These are phyloP conservation scores for Drosophila seguyi DNA, from an alignment of 1,140 invertebrate species.

Conservation along the genomic window DNA sequence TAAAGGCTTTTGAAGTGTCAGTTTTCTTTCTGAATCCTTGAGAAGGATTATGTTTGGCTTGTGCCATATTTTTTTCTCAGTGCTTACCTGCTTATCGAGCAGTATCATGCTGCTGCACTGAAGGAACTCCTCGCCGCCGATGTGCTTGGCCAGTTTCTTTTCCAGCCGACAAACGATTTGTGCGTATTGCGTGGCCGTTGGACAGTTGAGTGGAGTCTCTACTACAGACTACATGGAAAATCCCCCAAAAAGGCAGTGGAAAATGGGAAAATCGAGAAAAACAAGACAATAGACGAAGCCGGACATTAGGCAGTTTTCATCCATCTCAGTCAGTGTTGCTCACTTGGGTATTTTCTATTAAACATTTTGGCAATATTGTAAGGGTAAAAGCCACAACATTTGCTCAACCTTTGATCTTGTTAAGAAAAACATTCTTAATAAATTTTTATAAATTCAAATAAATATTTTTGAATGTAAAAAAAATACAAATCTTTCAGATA, in stretches of 20 bases:
- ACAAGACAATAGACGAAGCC: constrained; percentile 19
- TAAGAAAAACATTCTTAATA: too few species aligned
- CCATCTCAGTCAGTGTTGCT: neutral
- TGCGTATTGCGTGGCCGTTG: constrained; percentile 81
- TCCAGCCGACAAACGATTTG: constrained; percentile 83
- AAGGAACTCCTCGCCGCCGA: constrained; percentile 82
- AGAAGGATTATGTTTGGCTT: too few species aligned
- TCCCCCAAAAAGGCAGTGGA: constrained; percentile 10
- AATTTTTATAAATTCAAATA: neutral
- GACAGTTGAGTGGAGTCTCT: constrained; percentile 58
- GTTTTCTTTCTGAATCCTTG: neutral
- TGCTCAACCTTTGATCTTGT: neutral
- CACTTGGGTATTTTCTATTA: neutral
- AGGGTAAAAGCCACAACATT: neutral
- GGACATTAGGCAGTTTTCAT: constrained; percentile 35
- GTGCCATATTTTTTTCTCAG: neutral
- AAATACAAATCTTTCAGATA: too few species aligned
- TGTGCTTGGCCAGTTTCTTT: constrained; percentile 82
- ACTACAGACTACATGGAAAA: constrained; percentile 13
- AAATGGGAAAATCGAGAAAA: constrained; percentile 15
- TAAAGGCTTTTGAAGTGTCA: neutral
- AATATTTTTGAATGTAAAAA: too few species aligned
- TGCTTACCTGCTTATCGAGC: constrained; percentile 77
- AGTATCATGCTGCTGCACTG: constrained; percentile 82
- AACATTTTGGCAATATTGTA: too few species aligned